Base-by-base conservation (phyloP, 64 coral and sea anemone species). In the Catalaphyllia jardinei region DNA sequence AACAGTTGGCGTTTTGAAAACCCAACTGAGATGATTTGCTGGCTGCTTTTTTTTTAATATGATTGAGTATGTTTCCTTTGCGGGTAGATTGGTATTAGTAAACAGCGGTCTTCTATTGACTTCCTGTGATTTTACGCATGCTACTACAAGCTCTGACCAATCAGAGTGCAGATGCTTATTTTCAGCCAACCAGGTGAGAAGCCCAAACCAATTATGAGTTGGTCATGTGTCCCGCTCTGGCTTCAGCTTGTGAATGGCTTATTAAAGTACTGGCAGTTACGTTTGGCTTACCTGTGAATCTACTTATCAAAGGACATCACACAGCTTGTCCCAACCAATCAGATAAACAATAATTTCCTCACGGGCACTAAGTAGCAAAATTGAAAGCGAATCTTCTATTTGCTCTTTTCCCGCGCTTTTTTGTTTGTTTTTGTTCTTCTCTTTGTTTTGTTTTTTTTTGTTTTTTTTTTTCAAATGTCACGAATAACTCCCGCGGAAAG, bases 1-100 rank as follows among this genome's bases (percentile, higher is more conserved):
- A 20, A 17, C 24, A 33, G 54, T 82, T 33, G 79, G 54, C 62
- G 8, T 61, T 63, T 62, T 62, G 18, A 79, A 61, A 33, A 19
- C 57, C 79, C 79, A 64, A 82, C 55, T 17, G 24, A 83, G 33
- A 83, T 65, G 42, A 39, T 62, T 62, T 29, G 14, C 30, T 63
- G 5, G 15, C 24, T n/a, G 65, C 1, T 35, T 35, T 35, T 35
- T 77, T 77, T 49, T 51, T 38, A 24, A 83, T 65, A 83, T 83
- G 65, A 83, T 63, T 83, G 24, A 83, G 3, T 22, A 17, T 22
- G 31, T 83, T 22, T 83, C 20, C 65, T 69, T 27, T 69, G 22
- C 0, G 22, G 25, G 4, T 11, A 69, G 22, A 69, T 29, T 2
- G 65, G 6, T 13, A 27, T 69, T 69, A 27, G 10, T 69, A 69